Evolutionary conservation across 1,140 invertebrate genomes (phyloP).

Genomic region (Cardiocondyla obscurior): DNA sequence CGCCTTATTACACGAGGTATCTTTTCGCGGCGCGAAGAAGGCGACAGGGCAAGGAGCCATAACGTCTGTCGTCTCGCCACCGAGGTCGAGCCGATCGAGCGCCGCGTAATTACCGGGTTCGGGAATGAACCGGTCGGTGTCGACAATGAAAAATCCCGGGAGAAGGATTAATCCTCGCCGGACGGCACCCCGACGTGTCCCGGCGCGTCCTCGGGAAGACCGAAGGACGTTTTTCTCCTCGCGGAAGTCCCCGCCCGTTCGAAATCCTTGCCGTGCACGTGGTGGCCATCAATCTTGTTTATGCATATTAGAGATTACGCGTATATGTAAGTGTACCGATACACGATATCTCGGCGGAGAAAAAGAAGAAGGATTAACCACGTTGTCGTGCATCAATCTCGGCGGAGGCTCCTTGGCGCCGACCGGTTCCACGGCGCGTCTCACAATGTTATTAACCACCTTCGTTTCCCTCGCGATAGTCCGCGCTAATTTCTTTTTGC

Average conservation of each 20-base stretch:
- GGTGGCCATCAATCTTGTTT: constrained; percentile 69
- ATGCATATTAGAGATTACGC: constrained; percentile 70
- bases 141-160: constrained; percentile 68
- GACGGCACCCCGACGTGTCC: constrained; percentile 30
- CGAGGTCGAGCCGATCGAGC: constrained; percentile 57
- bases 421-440: constrained; percentile 53
- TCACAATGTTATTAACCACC: constrained; percentile 59
- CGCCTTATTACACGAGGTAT: constrained; percentile 44
- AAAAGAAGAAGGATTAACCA: constrained; percentile 64
- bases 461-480: constrained; percentile 11
- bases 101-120: constrained; percentile 64
- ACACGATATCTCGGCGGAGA: constrained; percentile 59
- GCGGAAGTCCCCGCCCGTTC: constrained; percentile 63
- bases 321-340: constrained; percentile 59
- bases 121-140: constrained; percentile 50
- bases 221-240: constrained; percentile 8
- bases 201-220: background rate
- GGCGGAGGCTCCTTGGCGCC: constrained; percentile 16
- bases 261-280: constrained; percentile 60
- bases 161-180: constrained; percentile 67
- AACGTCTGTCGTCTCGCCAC: constrained; percentile 55
- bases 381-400: constrained; percentile 69
- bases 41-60: constrained; percentile 17
- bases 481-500: constrained; percentile 11
- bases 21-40: background rate